Evolutionary conservation across 1,140 invertebrate species (phyloP).

Genomic region (Anadara kagoshimensis): DNA sequence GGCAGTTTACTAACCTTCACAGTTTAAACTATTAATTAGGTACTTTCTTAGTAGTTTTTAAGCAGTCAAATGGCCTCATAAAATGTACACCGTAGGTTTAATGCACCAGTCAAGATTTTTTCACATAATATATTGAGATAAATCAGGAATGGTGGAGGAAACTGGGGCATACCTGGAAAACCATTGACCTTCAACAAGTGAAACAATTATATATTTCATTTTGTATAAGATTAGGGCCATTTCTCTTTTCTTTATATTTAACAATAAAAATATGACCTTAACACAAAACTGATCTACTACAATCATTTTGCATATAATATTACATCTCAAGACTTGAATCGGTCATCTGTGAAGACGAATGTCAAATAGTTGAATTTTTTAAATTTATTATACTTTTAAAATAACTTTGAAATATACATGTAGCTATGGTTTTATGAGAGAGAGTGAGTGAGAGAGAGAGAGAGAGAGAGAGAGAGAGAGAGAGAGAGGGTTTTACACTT

Average conservation of each 20-base stretch:
- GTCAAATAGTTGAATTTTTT: neutral
- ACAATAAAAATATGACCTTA: neutral
- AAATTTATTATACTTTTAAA: neutral
- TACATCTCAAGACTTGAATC: neutral
- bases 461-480: neutral
- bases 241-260: neutral
- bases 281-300: neutral
- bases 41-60: no score
- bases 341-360: neutral
- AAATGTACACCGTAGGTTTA: no score
- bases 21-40: no score
- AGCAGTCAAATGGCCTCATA: no score
- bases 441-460: neutral
- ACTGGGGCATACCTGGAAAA: no score
- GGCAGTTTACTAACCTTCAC: no score
- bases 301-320: neutral
- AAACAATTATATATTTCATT: no score
- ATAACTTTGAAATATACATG: neutral
- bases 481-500: neutral
- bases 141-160: no score
- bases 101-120: no score
- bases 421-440: neutral
- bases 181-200: no score
- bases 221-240: neutral
- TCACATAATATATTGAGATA: no score